These are phyloP conservation scores for Sepioteuthis lessoniana DNA, from an alignment of 2,888 invertebrate genomes.

Conservation along the genomic window DNA sequence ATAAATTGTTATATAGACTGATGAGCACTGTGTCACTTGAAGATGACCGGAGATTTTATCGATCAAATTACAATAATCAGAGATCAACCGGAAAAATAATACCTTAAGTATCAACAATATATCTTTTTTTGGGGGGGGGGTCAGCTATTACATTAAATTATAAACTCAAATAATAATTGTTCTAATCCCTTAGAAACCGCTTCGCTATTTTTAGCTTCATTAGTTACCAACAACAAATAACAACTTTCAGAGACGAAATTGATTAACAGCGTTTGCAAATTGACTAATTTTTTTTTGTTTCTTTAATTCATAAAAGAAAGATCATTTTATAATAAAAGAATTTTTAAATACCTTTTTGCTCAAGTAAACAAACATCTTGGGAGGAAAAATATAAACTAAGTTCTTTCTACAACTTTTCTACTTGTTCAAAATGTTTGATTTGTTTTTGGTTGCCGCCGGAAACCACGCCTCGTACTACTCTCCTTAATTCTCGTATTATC, in stretches of 20 bases:
- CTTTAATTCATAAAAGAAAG: not conserved
- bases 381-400: too few relatives aligned
- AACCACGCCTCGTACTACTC: too few relatives aligned
- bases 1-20: not conserved
- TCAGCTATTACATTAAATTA: not conserved
- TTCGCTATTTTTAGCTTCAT: conserved; percentile 3
- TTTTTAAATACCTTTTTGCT: conserved; percentile 82
- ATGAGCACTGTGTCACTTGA: not conserved
- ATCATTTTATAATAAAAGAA: not conserved
- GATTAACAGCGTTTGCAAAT: too few relatives aligned
- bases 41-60: not conserved
- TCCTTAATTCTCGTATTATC: not conserved
- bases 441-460: too few relatives aligned
- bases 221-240: conserved; percentile 34
- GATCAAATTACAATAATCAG: not conserved
- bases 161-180: not conserved
- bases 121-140: too few relatives aligned
- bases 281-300: not conserved
- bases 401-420: too few relatives aligned
- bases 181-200: not conserved
- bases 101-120: not conserved
- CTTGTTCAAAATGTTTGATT: too few relatives aligned
- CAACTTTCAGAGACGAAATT: not conserved
- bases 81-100: not conserved
- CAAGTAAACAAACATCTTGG: conserved; percentile 75